Evolutionary conservation across 2,797 vertebrate species (phyloP), one percentile per base, ranked within the genome.

Genomic region (Acanthornis magna): DNA sequence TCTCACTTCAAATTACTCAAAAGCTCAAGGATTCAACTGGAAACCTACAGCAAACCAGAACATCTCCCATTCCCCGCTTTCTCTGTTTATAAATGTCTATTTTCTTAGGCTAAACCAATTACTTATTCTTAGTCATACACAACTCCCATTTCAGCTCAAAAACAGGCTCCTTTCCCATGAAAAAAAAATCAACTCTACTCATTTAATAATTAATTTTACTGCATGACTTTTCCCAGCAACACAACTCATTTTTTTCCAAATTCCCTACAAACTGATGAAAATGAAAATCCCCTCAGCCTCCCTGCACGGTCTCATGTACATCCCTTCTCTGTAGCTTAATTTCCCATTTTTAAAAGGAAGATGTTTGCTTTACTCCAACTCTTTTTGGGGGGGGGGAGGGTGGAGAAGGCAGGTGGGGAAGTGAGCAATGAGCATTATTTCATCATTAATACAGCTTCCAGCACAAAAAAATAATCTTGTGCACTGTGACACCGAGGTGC

Each of bases 311-410:
- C 65, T 83, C 73, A 50, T 3, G 4, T n/a, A 51, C 72, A 53
- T 63, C 78, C 53, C 43, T 91, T 62, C 30, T 70, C 70, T 55
- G 74, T 27, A n/a, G 43, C 38, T 85, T 55, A 34, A 73, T 73
- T 91, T 79, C 63, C n/a, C 71, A 53, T 73, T 73, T 85, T 66
- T 71, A 45, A 82, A 82, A 91, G 23, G 50, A 75, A 79, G 60
- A 76, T 3, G 4, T 26, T 80, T 87, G 18, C 48, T 79, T 78
- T 89, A 43, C 26, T 66, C n/a, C 61, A 82, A 20, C 11, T 45
- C 42, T 66, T 80, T 45, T 10, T 6, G 1, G 0, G 2, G 11
- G 0, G 2, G 11, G 2, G 36, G 36, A 36, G 36, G 36, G 7
- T 19, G 7, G 15, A 42, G 12, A 63, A 85, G 16, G 23, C 5